Evolutionary conservation across 2,888 invertebrate species (phyloP), one percentile per base, ranked within the genome.

Genomic region (Platycheirus albimanus): DNA sequence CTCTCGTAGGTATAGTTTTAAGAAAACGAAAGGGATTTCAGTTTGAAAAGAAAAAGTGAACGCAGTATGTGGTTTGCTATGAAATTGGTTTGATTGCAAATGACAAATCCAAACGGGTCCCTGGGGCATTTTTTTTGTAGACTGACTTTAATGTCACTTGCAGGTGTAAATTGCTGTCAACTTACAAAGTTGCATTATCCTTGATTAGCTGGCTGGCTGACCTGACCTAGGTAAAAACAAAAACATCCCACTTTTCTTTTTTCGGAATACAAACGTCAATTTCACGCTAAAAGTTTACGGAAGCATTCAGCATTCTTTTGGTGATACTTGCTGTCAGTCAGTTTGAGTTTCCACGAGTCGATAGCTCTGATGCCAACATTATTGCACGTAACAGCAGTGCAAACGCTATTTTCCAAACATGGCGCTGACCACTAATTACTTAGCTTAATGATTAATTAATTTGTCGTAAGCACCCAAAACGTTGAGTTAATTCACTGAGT

Each of bases 401-500:
- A 64, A 47, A 45, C 24, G 24, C 17, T 71, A 41, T 52, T 38
- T 51, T 15, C 70, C 70, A 66, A 64, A 71, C 58, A 66, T 71
- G 75, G 76, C 33, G 52, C 33, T 67, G 13, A 49, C 67, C 74
- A 76, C 70, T 81, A 81, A 81, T 81, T 81, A 76, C 70, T 76
- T 15, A 52, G 58, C 66, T 76, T 66, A 76, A 81, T 76, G 76
- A 76, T 76, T 51, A 81, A 81, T 81, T 81, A 81, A 81, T 81
- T 81, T 76, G 80, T 81, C 76, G 76, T 71, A 76, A 71, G 75
- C 66, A 76, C 41, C 76, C 58, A 33, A 71, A 81, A 81, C 71
- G 52, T 66, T 58, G 52, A 70, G 64, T 28, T 19, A 24, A 49
- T 69, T 33, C 24, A 47, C 51, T n/a, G n/a, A 24, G 41, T 36